Percentiles rank a stretch among this genome's conserved stretches.
Conservation (phyloP, 2,888 invertebrate species). For the Invenusta paracnida region DNA sequence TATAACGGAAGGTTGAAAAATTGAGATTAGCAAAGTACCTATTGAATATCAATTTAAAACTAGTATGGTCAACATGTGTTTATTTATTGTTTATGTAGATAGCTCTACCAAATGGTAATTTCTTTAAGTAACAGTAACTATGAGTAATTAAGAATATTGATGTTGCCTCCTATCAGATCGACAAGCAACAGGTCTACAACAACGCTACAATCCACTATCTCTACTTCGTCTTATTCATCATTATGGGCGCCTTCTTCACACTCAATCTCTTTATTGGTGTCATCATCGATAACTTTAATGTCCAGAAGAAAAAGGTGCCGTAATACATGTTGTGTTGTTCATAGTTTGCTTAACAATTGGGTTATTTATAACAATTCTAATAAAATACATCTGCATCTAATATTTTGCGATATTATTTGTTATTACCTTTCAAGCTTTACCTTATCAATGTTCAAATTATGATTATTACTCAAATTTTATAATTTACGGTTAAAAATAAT, state of each 20-base stretch:
- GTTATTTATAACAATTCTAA: background rate
- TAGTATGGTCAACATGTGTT: too few relatives aligned
- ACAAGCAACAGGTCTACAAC: constrained; percentile 85
- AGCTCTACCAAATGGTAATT: too few relatives aligned
- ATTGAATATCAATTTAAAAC: too few relatives aligned
- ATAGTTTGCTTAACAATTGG: background rate
- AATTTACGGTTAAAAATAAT: too few relatives aligned
- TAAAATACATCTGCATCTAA: background rate
- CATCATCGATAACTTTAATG: constrained; percentile 98
- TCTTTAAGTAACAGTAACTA: background rate
- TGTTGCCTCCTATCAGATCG: constrained; percentile 52
- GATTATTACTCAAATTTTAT: too few relatives aligned
- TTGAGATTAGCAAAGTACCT: too few relatives aligned
- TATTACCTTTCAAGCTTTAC: background rate
- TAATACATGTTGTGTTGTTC: too few relatives aligned
- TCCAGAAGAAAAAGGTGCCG: constrained; percentile 87
- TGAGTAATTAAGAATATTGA: background rate
- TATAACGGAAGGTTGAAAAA: too few relatives aligned
- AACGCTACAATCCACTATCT: constrained; percentile 93
- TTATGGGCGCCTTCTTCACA: constrained; percentile 98
- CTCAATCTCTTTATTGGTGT: constrained; percentile 99
- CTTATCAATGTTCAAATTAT: background rate
- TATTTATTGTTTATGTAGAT: too few relatives aligned
- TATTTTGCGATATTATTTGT: background rate
- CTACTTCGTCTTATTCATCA: constrained; percentile 98